Base-by-base conservation (phyloP, 2,797 vertebrate genomes). In the Rhabdophis nuchalis region DNA sequence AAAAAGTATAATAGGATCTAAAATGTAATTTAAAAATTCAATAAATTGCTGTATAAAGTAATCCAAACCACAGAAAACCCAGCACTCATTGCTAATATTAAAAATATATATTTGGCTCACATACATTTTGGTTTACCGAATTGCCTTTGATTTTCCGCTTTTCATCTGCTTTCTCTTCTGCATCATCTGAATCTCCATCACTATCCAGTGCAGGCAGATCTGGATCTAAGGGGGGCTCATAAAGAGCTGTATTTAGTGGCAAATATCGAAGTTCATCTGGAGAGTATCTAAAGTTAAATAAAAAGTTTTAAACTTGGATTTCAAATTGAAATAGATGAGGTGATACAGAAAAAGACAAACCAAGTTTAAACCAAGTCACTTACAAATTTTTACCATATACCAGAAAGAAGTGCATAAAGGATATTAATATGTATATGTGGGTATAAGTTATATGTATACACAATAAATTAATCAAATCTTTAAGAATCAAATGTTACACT, bases 191-290 rank as follows among this genome's bases (percentile, higher is more conserved):
- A 93, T 99, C 99, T 0, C 98, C 99, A 82, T 99, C 99, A 2
- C 99, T 99, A 95, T 99, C 99, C 23, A 98, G 96, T 0, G 99
- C 99, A 1, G 98, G 99, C 61, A 99, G 98, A 91, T 99, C 99
- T 0, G 99, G 99, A 95, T 99, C 99, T 97, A 99, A 97, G 0
- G 99, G 99, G 20, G 99, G 99, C 95, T 99, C 99, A 9, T 98
- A 99, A 86, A 99, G 98, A 82, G 99, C 99, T 4, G 99, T 99
- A 96, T 99, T 99, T 92, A 99, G 85, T 0, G 99, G 99, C 95
- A 99, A 95, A 96, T 99, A 99, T 25, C 99, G 99, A 91, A 99
- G 98, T 91, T 99, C 99, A 94, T 99, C 99, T 57, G 99, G 99
- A 53, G 99, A 99, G 95, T 99, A 99, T 95, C 99, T 99, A 72